Evolutionary conservation across 2,797 vertebrate genomes (phyloP).

Genomic region (Scolopax bukidnonensis): DNA sequence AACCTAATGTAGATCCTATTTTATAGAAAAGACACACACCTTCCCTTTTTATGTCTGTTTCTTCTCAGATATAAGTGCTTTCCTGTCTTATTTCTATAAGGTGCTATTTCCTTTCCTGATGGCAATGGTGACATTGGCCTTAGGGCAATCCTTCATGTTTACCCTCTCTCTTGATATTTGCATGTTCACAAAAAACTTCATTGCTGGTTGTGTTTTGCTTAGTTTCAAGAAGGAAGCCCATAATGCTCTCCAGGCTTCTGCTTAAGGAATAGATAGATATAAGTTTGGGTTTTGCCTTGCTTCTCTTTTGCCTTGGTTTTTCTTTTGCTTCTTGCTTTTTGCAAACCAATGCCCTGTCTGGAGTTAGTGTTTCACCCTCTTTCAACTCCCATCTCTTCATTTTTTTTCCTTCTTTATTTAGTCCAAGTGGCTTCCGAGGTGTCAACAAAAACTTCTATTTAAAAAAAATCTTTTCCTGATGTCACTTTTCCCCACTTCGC

Average conservation of each 20-base stretch:
- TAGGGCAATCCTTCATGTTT: background rate
- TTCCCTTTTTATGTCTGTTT: background rate
- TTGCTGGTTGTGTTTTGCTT: background rate
- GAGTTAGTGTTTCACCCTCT: background rate
- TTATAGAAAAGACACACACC: background rate
- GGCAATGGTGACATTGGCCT: rapidly evolving
- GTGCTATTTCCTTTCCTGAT: background rate
- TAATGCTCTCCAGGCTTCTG: background rate
- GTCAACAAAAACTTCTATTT: background rate
- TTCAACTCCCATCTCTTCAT: background rate
- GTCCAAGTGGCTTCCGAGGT: background rate
- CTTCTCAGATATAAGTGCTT: background rate
- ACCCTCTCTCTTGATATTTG: background rate
- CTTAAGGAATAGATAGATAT: background rate
- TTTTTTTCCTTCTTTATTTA: background rate
- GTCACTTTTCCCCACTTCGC: background rate
- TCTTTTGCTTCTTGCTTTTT: background rate
- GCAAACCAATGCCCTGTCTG: background rate
- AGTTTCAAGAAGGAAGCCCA: background rate
- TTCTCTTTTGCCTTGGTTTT: background rate
- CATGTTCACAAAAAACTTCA: background rate
- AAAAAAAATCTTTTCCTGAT: background rate
- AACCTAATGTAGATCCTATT: background rate
- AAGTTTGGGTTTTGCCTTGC: background rate
- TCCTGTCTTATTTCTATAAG: background rate